Evolutionary conservation across 1,140 invertebrate genomes (phyloP).

Genomic region (Aphelinus atriplicis): DNA sequence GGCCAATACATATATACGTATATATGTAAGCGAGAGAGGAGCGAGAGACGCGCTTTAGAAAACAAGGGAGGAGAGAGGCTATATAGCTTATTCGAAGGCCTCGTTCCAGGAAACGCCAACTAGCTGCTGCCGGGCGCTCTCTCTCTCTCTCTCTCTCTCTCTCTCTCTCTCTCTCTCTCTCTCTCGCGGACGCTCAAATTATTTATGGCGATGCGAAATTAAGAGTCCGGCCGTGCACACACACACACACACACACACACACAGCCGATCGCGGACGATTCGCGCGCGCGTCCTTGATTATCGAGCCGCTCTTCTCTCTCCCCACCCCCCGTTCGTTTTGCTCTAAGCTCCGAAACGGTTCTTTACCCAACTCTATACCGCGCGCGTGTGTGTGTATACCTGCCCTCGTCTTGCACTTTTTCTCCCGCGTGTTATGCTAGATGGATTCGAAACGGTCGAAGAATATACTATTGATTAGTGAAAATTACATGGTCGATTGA

Average conservation of each 20-base stretch:
- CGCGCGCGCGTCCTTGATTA: conserved; percentile 46
- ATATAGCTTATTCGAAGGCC: conserved; percentile 42
- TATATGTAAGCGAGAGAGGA: background rate
- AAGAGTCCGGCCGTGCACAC: conserved; percentile 52
- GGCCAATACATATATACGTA: conserved; percentile 21
- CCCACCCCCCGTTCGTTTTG: conserved; percentile 44
- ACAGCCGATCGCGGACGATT: conserved; percentile 48
- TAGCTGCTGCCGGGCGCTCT: background rate
- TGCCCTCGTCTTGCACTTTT: background rate
- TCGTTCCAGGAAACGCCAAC: conserved; percentile 56
- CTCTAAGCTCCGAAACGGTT: conserved; percentile 35
- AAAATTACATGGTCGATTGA: no score
- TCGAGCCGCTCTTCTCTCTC: conserved; percentile 42
- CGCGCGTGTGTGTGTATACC: conserved; percentile 12
- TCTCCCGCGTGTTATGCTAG: no score
- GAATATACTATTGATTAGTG: no score
- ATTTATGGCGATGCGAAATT: conserved; percentile 66
- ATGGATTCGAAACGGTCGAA: no score
- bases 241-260: conserved; percentile 37
- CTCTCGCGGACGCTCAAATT: conserved; percentile 58
- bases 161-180: conserved; percentile 27
- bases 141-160: conserved; percentile 39
- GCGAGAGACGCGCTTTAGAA: background rate
- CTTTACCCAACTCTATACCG: conserved; percentile 7
- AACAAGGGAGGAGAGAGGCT: background rate